Base-by-base conservation (phyloP, 1,140 invertebrate genomes). In the Leptonema lineaticorne region DNA sequence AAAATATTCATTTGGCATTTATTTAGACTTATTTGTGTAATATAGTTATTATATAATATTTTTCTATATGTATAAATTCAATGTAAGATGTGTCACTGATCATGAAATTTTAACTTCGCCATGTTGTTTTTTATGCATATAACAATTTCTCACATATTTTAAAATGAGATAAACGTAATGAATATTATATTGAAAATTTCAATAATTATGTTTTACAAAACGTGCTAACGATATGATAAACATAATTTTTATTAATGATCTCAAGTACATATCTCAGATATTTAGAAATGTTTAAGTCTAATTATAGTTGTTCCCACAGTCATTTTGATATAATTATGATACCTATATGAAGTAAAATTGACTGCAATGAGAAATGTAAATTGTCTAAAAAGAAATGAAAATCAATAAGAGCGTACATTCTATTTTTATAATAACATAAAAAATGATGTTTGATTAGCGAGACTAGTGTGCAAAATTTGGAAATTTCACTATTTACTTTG, bases 301-400 rank as follows among this genome's bases (percentile, higher is more conserved):
- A 67, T 16, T 27, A 27, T 67, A 57, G 48, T 67, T 67, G 53
- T 56, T 57, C 48, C 64, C 48, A 28, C 48, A 67, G 33, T 57
- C 53, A 67, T 67, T 56, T 53, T 67, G 48, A 58, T 67, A 64
- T 64, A 53, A 11, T 7, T 26, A 18, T 9, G 41, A n/a, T 48
- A 48, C n/a, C 7, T 9, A 63, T 16, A 22, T 2, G n/a, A n/a
- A n/a, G n/a, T n/a, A n/a, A n/a, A 63, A 20, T 20, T n/a, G 29
- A 63, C 20, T 14, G 24, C 6, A 29, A 22, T 24, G 22, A 33
- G n/a, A n/a, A n/a, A n/a, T n/a, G n/a, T n/a, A n/a, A n/a, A n/a
- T n/a, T n/a, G n/a, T n/a, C n/a, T n/a, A n/a, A n/a, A n/a, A n/a
- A n/a, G n/a, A n/a, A n/a, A n/a, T n/a, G n/a, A n/a, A n/a, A n/a